Conservation (phyloP, 2,797 vertebrate species). For the Prionace glauca region DNA sequence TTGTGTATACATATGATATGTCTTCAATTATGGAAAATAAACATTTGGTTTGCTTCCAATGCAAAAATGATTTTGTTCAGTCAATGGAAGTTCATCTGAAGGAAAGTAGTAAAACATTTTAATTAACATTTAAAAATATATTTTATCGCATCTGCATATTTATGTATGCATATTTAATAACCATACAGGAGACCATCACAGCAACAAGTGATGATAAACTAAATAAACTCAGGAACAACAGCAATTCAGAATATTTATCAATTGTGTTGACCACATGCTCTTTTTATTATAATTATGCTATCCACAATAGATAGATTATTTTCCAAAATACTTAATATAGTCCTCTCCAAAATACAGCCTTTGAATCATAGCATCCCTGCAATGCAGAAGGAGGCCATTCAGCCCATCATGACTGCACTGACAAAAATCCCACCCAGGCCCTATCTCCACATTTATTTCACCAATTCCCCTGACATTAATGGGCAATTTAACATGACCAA, state of each 20-base stretch:
- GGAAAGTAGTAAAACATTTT: background rate
- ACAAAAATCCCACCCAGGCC: no score
- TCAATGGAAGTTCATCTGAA: background rate
- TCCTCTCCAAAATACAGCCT: background rate
- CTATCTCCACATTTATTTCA: no score
- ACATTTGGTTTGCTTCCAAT: background rate
- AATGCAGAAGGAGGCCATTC: no score
- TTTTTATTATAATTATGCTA: background rate
- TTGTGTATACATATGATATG: background rate
- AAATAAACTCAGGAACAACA: background rate
- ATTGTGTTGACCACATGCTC: no score
- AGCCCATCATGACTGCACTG: no score
- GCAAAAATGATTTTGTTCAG: background rate
- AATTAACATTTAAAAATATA: background rate
- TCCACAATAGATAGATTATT: background rate
- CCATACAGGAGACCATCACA: background rate
- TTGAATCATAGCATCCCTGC: background rate
- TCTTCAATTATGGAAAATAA: background rate
- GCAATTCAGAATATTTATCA: background rate
- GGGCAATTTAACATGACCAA: no score
- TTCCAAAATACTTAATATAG: background rate
- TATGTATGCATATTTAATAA: background rate
- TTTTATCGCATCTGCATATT: background rate
- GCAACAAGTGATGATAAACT: background rate
- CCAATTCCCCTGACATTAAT: no score